Conservation (phyloP, 2,888 invertebrate species). For the Eustalomyia histrio region DNA sequence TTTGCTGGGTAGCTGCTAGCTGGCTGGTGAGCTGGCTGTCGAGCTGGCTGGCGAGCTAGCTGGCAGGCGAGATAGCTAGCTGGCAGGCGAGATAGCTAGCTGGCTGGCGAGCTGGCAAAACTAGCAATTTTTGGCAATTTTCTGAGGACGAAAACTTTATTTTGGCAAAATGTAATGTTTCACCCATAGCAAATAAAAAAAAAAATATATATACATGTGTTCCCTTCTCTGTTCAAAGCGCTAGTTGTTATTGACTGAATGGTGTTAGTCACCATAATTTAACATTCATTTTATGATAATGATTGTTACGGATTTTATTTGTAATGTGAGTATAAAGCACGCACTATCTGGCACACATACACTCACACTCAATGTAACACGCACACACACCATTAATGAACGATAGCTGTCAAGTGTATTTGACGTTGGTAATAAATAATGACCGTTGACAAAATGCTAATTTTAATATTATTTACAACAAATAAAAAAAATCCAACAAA, state of each 20-base stretch:
- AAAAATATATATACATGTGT: too few species aligned
- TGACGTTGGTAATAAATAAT: slow-evolving; percentile 54
- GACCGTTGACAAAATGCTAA: slow-evolving; percentile 47
- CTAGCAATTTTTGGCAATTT: too few species aligned
- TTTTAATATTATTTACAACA: slow-evolving; percentile 20
- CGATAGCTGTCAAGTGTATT: slow-evolving; percentile 57
- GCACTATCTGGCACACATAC: slow-evolving; percentile 5
- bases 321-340: not conserved
- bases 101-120: too few species aligned
- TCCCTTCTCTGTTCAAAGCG: too few species aligned
- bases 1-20: too few species aligned
- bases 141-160: too few species aligned
- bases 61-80: too few species aligned
- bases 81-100: too few species aligned
- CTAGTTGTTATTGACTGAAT: not conserved
- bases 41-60: too few species aligned
- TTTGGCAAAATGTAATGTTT: too few species aligned
- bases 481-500: not conserved
- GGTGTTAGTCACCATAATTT: slow-evolving; percentile 24
- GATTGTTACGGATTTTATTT: slow-evolving; percentile 8
- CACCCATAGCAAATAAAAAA: too few species aligned
- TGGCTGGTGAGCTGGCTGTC: too few species aligned
- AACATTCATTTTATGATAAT: slow-evolving; percentile 37
- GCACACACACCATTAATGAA: slow-evolving; percentile 26
- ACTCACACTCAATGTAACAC: not conserved